Conservation (phyloP, 2,888 invertebrate genomes). For the Zaprionus obscuricornis region DNA sequence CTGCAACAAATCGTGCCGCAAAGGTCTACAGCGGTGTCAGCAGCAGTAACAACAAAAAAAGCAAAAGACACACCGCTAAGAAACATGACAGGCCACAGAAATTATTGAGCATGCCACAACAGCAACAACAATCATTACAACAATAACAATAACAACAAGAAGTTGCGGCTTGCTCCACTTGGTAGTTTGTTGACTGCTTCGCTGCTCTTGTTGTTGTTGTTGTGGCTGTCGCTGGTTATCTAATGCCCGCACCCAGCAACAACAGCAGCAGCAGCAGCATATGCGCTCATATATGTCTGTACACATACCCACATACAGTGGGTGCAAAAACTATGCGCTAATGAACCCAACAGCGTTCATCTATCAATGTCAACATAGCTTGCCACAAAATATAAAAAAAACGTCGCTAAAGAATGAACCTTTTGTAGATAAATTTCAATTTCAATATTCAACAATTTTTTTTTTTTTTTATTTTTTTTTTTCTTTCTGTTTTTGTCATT, state of each 20-base stretch:
- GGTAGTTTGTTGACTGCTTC: conserved; percentile 9
- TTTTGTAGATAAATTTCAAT: conserved; percentile 64
- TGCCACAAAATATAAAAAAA: too few species aligned
- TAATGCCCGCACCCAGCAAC: conserved; percentile 62
- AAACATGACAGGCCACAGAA: conserved; percentile 76
- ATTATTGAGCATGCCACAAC: conserved; percentile 69
- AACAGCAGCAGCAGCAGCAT: neutral
- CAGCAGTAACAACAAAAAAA: conserved; percentile 14
- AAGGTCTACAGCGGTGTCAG: conserved; percentile 82
- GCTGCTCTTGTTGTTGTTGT: neutral
- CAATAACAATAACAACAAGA: conserved; percentile 18
- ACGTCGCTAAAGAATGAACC: conserved; percentile 60
- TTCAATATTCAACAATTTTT: conserved; percentile 32
- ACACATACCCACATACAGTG: conserved; percentile 55
- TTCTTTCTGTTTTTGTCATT: too few species aligned
- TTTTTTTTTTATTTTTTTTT: neutral
- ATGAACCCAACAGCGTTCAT: conserved; percentile 68
- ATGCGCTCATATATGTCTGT: neutral
- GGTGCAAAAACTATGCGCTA: conserved; percentile 69
- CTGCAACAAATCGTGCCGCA: conserved; percentile 83
- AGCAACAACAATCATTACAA: conserved; percentile 12
- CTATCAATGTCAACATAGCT: conserved; percentile 75
- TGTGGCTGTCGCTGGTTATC: conserved; percentile 38
- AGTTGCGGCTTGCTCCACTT: conserved; percentile 45
- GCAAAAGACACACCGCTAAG: conserved; percentile 14